phyloP scores from a whole-genome alignment of 2,888 invertebrate species.

The Amphipoea oculea region DNA sequence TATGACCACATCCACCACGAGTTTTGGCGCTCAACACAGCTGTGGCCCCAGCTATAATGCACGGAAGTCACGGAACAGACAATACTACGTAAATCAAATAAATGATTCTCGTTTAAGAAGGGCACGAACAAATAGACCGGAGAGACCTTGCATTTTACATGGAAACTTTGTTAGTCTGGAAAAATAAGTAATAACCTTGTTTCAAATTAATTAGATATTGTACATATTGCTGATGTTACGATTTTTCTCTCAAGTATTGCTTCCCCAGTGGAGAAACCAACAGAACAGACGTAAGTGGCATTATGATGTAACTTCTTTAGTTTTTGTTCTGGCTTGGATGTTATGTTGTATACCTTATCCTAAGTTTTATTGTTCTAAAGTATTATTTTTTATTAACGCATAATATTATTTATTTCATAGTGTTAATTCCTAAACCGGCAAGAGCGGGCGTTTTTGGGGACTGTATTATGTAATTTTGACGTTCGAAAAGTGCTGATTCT shows the following conservation, averaged over 20 bases:
- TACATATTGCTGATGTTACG: slow-evolving; percentile 32
- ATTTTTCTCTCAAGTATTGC: slow-evolving; percentile 76
- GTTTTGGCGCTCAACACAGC: too few species aligned
- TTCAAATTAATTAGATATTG: neutral
- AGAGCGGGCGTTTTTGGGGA: too few species aligned
- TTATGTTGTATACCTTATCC: neutral
- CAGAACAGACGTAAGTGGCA: slow-evolving; percentile 78
- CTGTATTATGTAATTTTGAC: too few species aligned
- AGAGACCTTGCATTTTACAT: neutral
- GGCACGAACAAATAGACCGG: neutral
- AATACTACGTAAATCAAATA: neutral
- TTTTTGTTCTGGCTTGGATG: slow-evolving; percentile 7
- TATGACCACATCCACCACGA: neutral
- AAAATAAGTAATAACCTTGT: neutral
- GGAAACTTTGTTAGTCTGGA: neutral
- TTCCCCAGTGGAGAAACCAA: slow-evolving; percentile 73
- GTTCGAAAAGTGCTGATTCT: too few species aligned
- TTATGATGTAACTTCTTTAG: slow-evolving; percentile 26
- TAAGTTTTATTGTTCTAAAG: neutral
- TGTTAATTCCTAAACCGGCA: neutral
- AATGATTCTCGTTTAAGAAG: neutral
- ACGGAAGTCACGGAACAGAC: too few species aligned
- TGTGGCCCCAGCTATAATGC: neutral
- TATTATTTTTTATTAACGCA: neutral
- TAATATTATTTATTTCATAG: neutral